Percentiles rank a stretch among this genome's conserved stretches.
These are phyloP conservation scores for Chrysomela aeneicollis DNA, from an alignment of 2,888 invertebrate species.

Conservation along the genomic window DNA sequence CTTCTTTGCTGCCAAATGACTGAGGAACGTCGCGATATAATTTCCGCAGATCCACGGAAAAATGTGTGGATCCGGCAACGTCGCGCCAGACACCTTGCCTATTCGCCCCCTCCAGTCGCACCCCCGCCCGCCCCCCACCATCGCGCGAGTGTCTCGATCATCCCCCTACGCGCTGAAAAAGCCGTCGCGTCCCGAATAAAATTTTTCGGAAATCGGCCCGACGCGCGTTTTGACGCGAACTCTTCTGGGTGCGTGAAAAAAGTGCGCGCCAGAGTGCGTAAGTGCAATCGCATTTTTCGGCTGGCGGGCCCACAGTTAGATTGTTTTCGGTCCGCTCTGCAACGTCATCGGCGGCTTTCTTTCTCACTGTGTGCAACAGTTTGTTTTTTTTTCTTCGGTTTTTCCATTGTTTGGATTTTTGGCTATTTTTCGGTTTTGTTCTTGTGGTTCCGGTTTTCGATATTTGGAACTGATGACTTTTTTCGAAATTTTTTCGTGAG, in stretches of 20 bases:
- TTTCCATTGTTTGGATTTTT: constrained; percentile 21
- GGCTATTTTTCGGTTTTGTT: constrained; percentile 27
- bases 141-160: constrained; percentile 57
- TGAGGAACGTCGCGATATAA: too few relatives aligned
- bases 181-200: constrained; percentile 53
- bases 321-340: constrained; percentile 44
- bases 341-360: constrained; percentile 38
- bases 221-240: constrained; percentile 60
- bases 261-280: constrained; percentile 55
- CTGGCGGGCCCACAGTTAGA: constrained; percentile 13
- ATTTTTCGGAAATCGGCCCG: constrained; percentile 59
- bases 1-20: too few relatives aligned
- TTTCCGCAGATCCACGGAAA: neutral
- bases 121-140: constrained; percentile 56
- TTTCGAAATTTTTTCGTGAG: constrained; percentile 12
- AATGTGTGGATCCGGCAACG: constrained; percentile 22
- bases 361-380: constrained; percentile 23
- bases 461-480: neutral
- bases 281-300: constrained; percentile 42
- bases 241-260: constrained; percentile 55
- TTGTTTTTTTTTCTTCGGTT: constrained; percentile 23
- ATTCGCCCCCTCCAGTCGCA: constrained; percentile 49
- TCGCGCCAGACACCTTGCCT: constrained; percentile 53
- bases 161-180: constrained; percentile 53
- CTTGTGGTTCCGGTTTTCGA: constrained; percentile 16